Conservation (phyloP, 2,797 vertebrate species). For the Mormyrus proboscirostris region DNA sequence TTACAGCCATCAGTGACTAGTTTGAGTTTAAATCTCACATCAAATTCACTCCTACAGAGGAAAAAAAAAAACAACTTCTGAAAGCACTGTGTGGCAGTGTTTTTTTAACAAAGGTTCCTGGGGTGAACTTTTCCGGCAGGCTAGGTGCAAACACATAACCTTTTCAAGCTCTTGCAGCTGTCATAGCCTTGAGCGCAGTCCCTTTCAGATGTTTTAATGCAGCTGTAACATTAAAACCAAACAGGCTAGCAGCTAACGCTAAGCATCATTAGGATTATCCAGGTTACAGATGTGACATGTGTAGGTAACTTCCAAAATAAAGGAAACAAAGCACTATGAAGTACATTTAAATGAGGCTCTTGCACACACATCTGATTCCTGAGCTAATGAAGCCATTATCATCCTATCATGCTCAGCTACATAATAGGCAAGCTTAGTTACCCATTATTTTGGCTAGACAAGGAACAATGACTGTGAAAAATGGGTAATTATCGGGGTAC, state of each 20-base stretch:
- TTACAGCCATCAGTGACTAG: not conserved
- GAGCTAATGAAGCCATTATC: not conserved
- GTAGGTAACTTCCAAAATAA: constrained; percentile 9
- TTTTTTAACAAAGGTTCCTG: not conserved
- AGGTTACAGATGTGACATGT: not conserved
- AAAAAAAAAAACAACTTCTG: not conserved
- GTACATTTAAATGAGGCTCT: not conserved
- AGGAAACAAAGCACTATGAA: not conserved
- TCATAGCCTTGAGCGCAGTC: not conserved
- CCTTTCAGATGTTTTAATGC: not conserved
- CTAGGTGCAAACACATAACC: not conserved
- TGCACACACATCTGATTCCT: not conserved
- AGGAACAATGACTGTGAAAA: not conserved
- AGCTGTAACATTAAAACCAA: not conserved
- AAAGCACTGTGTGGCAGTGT: not conserved
- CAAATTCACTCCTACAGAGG: not conserved
- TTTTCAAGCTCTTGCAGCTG: not conserved
- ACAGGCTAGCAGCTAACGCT: not conserved
- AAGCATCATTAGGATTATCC: not conserved
- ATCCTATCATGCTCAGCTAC: not conserved
- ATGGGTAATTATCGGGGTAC: not conserved
- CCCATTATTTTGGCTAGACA: not conserved
- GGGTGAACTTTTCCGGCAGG: not conserved
- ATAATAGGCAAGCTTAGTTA: not conserved
- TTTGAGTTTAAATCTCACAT: not conserved